Evolutionary conservation across 1,140 invertebrate species (phyloP).

Genomic region (Pissodes strobi): DNA sequence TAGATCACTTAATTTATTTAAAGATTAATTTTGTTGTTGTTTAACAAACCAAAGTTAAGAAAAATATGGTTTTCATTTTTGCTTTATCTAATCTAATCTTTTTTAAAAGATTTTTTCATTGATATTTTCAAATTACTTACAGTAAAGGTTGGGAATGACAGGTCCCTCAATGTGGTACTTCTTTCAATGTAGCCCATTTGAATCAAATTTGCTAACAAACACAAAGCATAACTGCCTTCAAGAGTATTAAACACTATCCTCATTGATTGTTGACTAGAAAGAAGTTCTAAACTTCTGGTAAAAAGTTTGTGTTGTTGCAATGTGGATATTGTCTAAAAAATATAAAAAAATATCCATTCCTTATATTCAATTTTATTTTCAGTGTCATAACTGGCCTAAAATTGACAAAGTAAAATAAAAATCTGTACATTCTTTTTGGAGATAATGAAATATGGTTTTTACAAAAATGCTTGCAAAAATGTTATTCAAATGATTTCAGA

Average conservation of each 20-base stretch:
- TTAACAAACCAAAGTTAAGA: background rate
- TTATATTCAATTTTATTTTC: background rate
- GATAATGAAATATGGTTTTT: too few relatives aligned
- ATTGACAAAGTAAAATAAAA: background rate
- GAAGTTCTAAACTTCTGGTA: slow-evolving; percentile 71
- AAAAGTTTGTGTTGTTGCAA: slow-evolving; percentile 67
- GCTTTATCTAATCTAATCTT: too few relatives aligned
- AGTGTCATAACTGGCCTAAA: too few relatives aligned
- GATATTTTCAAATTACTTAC: slow-evolving; percentile 63
- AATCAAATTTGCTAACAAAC: slow-evolving; percentile 76
- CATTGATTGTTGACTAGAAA: slow-evolving; percentile 81
- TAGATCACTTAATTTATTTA: too few relatives aligned
- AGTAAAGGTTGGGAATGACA: slow-evolving; percentile 72
- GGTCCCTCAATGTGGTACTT: slow-evolving; percentile 63
- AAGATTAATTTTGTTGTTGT: background rate
- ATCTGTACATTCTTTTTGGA: too few relatives aligned
- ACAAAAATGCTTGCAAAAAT: too few relatives aligned
- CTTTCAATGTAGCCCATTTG: slow-evolving; percentile 77
- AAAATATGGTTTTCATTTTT: too few relatives aligned
- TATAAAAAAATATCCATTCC: background rate
- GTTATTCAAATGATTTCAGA: too few relatives aligned
- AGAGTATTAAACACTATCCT: slow-evolving; percentile 83
- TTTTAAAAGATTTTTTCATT: background rate
- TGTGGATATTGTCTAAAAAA: slow-evolving; percentile 43
- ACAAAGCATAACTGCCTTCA: slow-evolving; percentile 87